Evolutionary conservation across 2,888 invertebrate genomes (phyloP), one percentile per base, ranked within the genome.

Genomic region (Cryptus armator): DNA sequence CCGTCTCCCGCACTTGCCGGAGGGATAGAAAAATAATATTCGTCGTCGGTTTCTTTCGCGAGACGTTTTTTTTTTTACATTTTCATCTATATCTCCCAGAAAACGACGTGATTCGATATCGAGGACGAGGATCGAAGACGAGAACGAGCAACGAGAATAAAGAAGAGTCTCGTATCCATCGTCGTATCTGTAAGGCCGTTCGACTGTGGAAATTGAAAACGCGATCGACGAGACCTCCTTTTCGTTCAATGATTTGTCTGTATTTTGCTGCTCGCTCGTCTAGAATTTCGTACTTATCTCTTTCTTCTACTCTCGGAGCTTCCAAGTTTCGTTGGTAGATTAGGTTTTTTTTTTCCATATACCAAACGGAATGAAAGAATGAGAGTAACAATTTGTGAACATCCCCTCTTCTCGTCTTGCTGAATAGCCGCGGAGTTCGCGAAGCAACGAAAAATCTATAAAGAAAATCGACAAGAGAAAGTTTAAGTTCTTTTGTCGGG

Each of bases 191-290:
- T 43, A 59, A 71, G 72, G 19, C 19, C 44, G 56, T n/a, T 67
- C 72, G 53, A 72, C 53, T 53, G 62, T 77, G 81, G 44, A 81
- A 84, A 81, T 81, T 77, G 81, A 77, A 84, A 84, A 81, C 76
- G 46, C 72, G 67, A 72, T 44, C 72, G 43, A 72, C 62, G 77
- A 37, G 37, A 77, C 62, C 62, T 77, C 66, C 43, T 53, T 84
- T 62, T 67, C 59, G 59, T 59, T 59, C 59, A 59, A 32, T 14
- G 59, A 59, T 59, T 59, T 59, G 59, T 59, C 59, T 32, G 59
- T 59, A 59, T 59, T 59, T 59, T 32, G 59, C 59, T 59, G 24
- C 59, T 19, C 19, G 56, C 0, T 24, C 29, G 59, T 29, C 59
- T 10, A 24, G 12, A 3, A 14, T 14, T 5, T 32, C 29, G 29